Evolutionary conservation across 2,113 vertebrate genomes (phyloP).

Genomic region (Xenopus tropicalis): DNA sequence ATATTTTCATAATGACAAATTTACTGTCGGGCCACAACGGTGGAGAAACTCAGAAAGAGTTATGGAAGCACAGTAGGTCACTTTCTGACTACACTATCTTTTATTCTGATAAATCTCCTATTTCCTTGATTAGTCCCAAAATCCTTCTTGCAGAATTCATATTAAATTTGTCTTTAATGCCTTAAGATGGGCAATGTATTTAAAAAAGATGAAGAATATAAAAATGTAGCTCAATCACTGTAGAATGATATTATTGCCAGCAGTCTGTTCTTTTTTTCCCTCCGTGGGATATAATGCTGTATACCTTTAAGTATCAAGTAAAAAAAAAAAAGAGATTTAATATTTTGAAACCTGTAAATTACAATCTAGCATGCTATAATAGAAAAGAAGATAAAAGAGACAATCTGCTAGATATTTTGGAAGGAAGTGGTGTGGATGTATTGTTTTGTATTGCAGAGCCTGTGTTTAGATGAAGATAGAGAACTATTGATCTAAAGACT

Average conservation of each 20-base stretch:
- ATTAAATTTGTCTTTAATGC: background rate
- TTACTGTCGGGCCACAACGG: conserved; percentile 26
- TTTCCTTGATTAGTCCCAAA: conserved; percentile 25
- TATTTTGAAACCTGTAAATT: background rate
- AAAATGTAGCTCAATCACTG: background rate
- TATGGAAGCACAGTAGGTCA: conserved; percentile 15
- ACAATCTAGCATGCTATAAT: background rate
- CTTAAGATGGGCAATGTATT: background rate
- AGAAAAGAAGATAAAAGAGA: background rate
- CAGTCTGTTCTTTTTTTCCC: background rate
- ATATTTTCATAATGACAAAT: conserved; percentile 36
- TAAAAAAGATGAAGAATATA: background rate
- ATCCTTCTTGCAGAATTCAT: conserved; percentile 5
- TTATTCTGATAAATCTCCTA: conserved; percentile 10
- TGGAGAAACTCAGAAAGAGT: background rate
- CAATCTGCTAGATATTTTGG: background rate
- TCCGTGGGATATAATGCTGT: no score
- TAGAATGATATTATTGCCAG: conserved; percentile 4
- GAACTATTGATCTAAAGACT: background rate
- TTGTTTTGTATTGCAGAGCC: conserved; percentile 1
- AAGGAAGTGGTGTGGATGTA: background rate
- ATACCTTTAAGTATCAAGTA: background rate
- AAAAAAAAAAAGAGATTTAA: background rate
- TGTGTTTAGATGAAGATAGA: background rate
- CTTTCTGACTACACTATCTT: background rate